Conservation (phyloP, 1,140 invertebrate genomes). For the Penaeus vannamei region DNA sequence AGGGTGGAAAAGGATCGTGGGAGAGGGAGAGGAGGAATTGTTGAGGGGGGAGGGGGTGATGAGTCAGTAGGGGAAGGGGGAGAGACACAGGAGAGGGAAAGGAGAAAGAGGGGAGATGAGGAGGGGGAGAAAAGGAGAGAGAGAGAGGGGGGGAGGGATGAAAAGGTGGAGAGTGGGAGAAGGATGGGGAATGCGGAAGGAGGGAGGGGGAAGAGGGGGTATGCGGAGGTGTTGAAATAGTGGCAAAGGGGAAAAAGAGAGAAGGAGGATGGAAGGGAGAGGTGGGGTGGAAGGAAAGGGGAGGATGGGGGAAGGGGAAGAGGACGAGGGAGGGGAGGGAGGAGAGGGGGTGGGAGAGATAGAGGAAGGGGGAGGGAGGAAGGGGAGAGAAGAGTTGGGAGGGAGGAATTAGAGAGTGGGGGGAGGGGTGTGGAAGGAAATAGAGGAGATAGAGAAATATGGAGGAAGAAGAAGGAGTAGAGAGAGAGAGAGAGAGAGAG, state of each 20-base stretch:
- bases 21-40: too few relatives aligned
- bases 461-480: not conserved
- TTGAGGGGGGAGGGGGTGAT: too few relatives aligned
- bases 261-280: not conserved
- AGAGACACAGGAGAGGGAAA: too few relatives aligned
- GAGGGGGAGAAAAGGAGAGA: too few relatives aligned
- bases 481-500: not conserved
- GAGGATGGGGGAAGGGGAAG: not conserved
- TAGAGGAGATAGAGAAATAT: not conserved
- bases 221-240: too few relatives aligned
- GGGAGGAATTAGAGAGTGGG: slow-evolving; percentile 23
- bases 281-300: not conserved
- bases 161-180: not conserved
- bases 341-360: too few relatives aligned
- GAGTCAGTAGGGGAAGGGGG: too few relatives aligned
- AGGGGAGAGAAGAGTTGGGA: slow-evolving; percentile 12
- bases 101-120: too few relatives aligned
- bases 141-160: not conserved
- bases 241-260: not conserved
- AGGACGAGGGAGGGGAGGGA: too few relatives aligned
- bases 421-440: slow-evolving; percentile 7
- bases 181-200: not conserved
- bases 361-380: not conserved
- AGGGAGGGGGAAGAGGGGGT: not conserved
- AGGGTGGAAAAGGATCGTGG: too few relatives aligned